These are phyloP conservation scores for Drosophila testacea DNA, from an alignment of 2,888 invertebrate genomes.

Conservation along the genomic window DNA sequence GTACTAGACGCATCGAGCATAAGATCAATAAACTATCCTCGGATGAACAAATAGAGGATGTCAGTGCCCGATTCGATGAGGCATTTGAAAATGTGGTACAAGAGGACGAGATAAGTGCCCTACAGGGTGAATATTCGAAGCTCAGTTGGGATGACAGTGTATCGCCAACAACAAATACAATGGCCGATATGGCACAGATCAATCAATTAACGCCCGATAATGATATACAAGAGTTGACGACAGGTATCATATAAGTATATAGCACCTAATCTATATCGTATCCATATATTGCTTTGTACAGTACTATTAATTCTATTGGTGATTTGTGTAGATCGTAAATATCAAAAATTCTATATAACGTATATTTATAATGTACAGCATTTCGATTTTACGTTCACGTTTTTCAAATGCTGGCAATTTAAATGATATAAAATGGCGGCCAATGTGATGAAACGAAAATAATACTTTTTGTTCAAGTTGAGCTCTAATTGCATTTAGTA, in stretches of 20 bases:
- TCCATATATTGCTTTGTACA: slow-evolving; percentile 49
- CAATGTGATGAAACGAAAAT: slow-evolving; percentile 41
- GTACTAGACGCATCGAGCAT: slow-evolving; percentile 81
- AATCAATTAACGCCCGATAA: slow-evolving; percentile 83
- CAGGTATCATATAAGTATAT: slow-evolving; percentile 78
- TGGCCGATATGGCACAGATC: slow-evolving; percentile 83
- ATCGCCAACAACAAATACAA: slow-evolving; percentile 83
- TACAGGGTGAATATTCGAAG: slow-evolving; percentile 85
- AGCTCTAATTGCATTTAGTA: slow-evolving; percentile 83
- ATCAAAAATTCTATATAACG: slow-evolving; percentile 25
- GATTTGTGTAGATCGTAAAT: slow-evolving; percentile 49
- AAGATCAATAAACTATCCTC: slow-evolving; percentile 84
- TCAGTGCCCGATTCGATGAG: slow-evolving; percentile 81
- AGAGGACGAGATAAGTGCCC: slow-evolving; percentile 84
- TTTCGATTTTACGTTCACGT: slow-evolving; percentile 49
- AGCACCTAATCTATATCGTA: slow-evolving; percentile 16
- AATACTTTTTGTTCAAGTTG: slow-evolving; percentile 80
- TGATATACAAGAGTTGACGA: slow-evolving; percentile 84
- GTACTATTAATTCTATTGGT: slow-evolving; percentile 43
- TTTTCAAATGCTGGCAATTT: slow-evolving; percentile 50
- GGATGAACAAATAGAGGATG: slow-evolving; percentile 71
- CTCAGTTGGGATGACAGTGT: slow-evolving; percentile 85
- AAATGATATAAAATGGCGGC: slow-evolving; percentile 59
- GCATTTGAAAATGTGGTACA: slow-evolving; percentile 81
- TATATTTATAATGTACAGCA: slow-evolving; percentile 30